Conservation (phyloP, 2,113 vertebrate genomes). For the Falcunculus frontatus region DNA sequence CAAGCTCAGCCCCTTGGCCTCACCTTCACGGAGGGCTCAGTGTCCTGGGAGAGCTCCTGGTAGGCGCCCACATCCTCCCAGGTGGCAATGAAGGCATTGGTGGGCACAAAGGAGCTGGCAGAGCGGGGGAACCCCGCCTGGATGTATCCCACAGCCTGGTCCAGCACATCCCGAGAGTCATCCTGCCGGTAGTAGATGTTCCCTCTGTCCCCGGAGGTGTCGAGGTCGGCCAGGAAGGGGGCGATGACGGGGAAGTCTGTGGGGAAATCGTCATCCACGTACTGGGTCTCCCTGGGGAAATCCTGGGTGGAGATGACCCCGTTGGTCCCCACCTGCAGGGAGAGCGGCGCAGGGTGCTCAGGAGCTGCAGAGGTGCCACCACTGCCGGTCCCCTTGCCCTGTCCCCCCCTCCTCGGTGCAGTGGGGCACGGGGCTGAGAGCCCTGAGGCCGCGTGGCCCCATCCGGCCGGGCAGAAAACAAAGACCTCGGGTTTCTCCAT, state of each 20-base stretch:
- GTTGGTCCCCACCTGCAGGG: slow-evolving; percentile 90
- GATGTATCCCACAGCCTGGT: slow-evolving; percentile 74
- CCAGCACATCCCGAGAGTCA: slow-evolving; percentile 71
- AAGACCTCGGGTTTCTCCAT: slow-evolving; percentile 1
- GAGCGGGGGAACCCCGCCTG: slow-evolving; percentile 78
- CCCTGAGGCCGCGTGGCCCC: not conserved
- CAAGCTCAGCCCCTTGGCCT: not conserved
- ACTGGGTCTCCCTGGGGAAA: slow-evolving; percentile 94
- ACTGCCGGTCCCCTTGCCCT: rapidly evolving
- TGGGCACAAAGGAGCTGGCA: slow-evolving; percentile 73
- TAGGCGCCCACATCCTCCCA: slow-evolving; percentile 90
- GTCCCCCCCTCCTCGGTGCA: rapidly evolving
- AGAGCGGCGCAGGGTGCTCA: not conserved
- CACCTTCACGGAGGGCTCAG: slow-evolving; percentile 77
- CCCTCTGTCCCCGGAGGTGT: slow-evolving; percentile 85
- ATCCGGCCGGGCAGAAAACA: not conserved
- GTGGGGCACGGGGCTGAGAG: not conserved
- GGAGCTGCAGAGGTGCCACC: not conserved
- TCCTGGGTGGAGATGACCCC: slow-evolving; percentile 93
- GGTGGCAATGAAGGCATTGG: slow-evolving; percentile 81
- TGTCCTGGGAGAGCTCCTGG: slow-evolving; percentile 71
- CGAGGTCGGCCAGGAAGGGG: slow-evolving; percentile 92
- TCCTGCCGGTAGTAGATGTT: slow-evolving; percentile 88
- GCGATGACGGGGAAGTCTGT: slow-evolving; percentile 93
- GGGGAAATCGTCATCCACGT: slow-evolving; percentile 94